Conservation (phyloP, 2,888 invertebrate genomes). For the Machimus atricapillus region DNA sequence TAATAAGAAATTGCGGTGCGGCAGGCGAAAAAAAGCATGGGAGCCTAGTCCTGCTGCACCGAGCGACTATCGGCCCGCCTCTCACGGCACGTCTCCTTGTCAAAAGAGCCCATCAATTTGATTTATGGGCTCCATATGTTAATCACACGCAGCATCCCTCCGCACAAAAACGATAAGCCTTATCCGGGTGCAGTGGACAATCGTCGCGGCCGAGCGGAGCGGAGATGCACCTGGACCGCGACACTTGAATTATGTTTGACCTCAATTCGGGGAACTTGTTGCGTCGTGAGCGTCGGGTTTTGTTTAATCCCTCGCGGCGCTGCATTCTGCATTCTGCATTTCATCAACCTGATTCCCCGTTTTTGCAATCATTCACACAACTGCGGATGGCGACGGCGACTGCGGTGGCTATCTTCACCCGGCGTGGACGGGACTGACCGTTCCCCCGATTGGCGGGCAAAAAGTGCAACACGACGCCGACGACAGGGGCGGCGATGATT, state of each 20-base stretch:
- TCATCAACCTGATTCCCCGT: conserved; percentile 23
- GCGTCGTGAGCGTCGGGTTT: not conserved
- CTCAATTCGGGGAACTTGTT: conserved; percentile 31
- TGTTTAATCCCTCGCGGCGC: not conserved
- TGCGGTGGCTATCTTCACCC: not conserved
- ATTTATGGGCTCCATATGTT: conserved; percentile 23
- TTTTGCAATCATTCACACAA: not conserved
- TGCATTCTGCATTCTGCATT: conserved; percentile 1
- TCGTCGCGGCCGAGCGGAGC: not conserved
- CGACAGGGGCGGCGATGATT: not conserved
- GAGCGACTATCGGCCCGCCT: not conserved
- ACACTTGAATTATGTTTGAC: conserved; percentile 28
- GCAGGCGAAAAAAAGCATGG: not conserved
- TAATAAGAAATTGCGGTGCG: not conserved
- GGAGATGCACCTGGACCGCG: conserved; percentile 15
- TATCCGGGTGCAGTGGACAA: not conserved
- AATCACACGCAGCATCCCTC: conserved; percentile 19
- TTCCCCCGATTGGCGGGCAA: not conserved
- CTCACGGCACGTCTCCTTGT: not conserved
- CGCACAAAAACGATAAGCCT: conserved; percentile 6
- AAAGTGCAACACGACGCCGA: not conserved
- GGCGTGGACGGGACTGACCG: not conserved
- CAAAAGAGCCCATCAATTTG: not conserved
- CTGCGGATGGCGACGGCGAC: not conserved
- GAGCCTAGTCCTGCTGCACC: not conserved